A percentile compares a stretch with the other conserved stretches of the same genome.
Conservation (phyloP, 64 coral and sea anemone species). For the Acropora tenuis region DNA sequence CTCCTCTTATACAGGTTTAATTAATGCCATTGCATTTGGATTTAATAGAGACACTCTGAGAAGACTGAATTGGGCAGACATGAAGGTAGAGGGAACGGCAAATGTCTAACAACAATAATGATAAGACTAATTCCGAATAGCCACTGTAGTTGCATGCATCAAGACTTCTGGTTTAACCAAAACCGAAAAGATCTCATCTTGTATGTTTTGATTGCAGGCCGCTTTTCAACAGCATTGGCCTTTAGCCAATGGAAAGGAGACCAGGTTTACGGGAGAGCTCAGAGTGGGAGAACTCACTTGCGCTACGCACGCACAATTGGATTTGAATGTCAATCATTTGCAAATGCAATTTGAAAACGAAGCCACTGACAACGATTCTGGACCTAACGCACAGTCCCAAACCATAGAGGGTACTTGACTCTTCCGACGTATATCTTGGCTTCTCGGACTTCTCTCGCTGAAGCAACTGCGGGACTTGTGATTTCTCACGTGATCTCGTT, state of each 20-base stretch:
- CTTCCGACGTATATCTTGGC: too few relatives aligned
- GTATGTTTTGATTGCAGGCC: not conserved
- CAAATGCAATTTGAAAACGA: not conserved
- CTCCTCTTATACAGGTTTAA: not conserved
- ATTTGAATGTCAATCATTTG: not conserved
- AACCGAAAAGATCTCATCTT: too few relatives aligned
- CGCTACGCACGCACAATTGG: not conserved
- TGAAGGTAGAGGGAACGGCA: not conserved
- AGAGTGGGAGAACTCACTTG: slow-evolving; percentile 21
- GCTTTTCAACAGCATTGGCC: slow-evolving; percentile 43
- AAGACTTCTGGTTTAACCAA: too few relatives aligned
- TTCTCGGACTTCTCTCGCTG: too few relatives aligned
- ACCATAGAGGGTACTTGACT: too few relatives aligned
- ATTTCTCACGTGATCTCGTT: too few relatives aligned
- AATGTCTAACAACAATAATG: too few relatives aligned
- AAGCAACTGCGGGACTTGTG: too few relatives aligned
- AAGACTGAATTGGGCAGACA: not conserved
- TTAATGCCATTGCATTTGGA: slow-evolving; percentile 31
- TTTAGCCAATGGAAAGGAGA: not conserved
- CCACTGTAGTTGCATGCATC: too few relatives aligned
- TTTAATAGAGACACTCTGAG: slow-evolving; percentile 6
- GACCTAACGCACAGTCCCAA: too few relatives aligned
- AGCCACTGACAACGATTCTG: not conserved
- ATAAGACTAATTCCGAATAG: too few relatives aligned
- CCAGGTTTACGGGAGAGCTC: not conserved